Conservation (phyloP, 2,888 invertebrate species). For the Myathropa florea region DNA sequence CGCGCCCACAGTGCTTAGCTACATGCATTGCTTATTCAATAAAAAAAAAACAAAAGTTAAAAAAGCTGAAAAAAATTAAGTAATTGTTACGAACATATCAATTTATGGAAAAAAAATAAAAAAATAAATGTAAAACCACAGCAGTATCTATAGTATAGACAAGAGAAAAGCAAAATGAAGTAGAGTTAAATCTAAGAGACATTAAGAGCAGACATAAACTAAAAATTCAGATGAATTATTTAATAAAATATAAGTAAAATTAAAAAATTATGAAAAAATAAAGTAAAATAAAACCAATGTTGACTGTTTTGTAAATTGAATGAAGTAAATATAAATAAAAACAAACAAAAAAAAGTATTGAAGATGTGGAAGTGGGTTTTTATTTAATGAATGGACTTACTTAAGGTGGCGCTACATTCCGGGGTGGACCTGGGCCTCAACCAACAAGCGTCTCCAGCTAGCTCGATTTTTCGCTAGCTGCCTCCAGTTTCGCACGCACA, state of each 20-base stretch:
- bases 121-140: conserved; percentile 25
- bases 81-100: conserved; percentile 65
- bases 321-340: conserved; percentile 65
- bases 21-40: conserved; percentile 50
- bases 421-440: too few species aligned
- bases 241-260: conserved; percentile 29
- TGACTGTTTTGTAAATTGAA: conserved; percentile 71
- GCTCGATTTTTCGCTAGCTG: too few species aligned
- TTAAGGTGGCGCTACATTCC: too few species aligned
- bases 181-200: conserved; percentile 6
- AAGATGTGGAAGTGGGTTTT: background rate
- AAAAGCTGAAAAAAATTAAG: background rate
- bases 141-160: conserved; percentile 49
- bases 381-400: background rate
- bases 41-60: background rate
- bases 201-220: background rate
- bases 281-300: conserved; percentile 52
- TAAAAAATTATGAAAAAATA: conserved; percentile 22
- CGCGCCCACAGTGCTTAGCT: conserved; percentile 50
- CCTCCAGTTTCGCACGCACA: too few species aligned
- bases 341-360: conserved; percentile 12
- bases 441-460: too few species aligned
- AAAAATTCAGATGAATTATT: background rate
- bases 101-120: conserved; percentile 11
- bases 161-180: conserved; percentile 7